phyloP scores from a whole-genome alignment of 1,140 invertebrate species.

The Oreohelix idahoensis region DNA sequence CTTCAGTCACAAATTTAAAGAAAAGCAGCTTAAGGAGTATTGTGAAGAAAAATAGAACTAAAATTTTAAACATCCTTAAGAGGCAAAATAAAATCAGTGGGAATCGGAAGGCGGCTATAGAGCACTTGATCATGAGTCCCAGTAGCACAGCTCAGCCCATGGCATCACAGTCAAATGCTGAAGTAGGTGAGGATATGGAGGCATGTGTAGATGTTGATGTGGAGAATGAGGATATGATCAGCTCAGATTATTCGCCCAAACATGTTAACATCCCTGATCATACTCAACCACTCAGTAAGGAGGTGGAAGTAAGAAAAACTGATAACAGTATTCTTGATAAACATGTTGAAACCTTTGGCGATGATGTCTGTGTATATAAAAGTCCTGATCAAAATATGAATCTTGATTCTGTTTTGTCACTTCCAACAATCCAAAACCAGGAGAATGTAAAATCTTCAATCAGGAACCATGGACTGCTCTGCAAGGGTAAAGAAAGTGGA shows the following conservation, averaged over 20 bases:
- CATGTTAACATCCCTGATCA: neutral
- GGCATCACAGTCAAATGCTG: neutral
- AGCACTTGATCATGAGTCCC: neutral
- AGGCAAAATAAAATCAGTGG: neutral
- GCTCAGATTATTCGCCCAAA: too few relatives aligned
- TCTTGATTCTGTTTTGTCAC: conserved; percentile 8
- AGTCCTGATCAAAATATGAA: neutral
- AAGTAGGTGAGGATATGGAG: neutral
- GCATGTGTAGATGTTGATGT: neutral
- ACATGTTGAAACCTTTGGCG: neutral
- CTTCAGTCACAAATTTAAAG: neutral
- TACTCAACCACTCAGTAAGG: neutral
- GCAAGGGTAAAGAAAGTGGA: neutral
- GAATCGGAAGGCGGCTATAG: neutral
- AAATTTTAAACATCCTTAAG: neutral
- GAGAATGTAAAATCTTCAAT: neutral
- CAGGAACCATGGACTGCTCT: neutral
- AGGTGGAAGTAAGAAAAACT: too few relatives aligned
- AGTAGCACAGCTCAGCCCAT: neutral
- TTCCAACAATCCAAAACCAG: neutral
- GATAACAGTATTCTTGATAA: conserved; percentile 4
- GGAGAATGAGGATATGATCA: neutral
- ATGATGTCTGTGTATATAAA: conserved; percentile 8
- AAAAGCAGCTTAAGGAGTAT: neutral
- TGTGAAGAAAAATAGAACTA: neutral